These are phyloP conservation scores for Pinctada fucata DNA, from an alignment of 2,888 invertebrate genomes.

Conservation along the genomic window DNA sequence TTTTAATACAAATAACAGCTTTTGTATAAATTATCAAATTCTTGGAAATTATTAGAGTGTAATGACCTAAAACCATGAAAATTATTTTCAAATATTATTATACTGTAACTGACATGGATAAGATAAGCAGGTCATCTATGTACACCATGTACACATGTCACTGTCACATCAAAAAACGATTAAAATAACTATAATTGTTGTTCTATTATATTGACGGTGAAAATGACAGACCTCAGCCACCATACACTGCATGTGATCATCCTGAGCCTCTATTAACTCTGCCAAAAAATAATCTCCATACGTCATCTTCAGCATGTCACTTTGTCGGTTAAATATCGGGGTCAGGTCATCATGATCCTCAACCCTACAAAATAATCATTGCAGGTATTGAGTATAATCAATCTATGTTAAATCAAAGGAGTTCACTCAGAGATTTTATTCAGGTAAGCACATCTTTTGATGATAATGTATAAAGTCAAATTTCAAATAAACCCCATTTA, in stretches of 20 bases:
- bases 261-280: slow-evolving; percentile 77
- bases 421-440: too few species aligned
- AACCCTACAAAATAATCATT: slow-evolving; percentile 63
- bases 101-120: too few species aligned
- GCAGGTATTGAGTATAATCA: not conserved
- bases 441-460: too few species aligned
- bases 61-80: not conserved
- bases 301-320: slow-evolving; percentile 72
- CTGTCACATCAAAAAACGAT: too few species aligned
- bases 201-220: too few species aligned
- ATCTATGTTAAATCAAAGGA: too few species aligned
- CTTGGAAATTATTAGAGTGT: too few species aligned
- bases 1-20: not conserved
- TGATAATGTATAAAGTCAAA: too few species aligned
- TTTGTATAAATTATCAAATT: not conserved
- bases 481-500: too few species aligned
- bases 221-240: slow-evolving; percentile 72
- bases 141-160: too few species aligned
- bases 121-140: too few species aligned
- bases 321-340: slow-evolving; percentile 77
- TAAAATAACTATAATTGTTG: too few species aligned
- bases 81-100: not conserved
- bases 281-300: slow-evolving; percentile 77
- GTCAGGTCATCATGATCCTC: slow-evolving; percentile 77
- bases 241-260: slow-evolving; percentile 76